Conservation (phyloP, 2,113 vertebrate species). For the Diadophis punctatus region DNA sequence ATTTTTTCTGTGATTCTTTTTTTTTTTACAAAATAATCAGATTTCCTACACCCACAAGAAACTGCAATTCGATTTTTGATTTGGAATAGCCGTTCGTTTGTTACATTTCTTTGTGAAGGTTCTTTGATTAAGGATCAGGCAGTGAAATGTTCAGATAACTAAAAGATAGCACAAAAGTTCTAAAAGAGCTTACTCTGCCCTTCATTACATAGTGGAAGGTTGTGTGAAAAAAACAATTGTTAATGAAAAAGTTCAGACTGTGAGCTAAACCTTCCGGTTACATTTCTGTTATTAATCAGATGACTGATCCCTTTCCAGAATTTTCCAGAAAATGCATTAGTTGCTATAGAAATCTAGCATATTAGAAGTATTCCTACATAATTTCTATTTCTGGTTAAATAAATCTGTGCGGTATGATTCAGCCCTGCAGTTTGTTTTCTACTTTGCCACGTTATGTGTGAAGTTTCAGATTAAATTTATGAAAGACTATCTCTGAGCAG, state of each 20-base stretch:
- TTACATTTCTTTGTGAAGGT: neutral
- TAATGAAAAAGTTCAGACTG: neutral
- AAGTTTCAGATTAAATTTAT: neutral
- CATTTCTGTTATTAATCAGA: constrained; percentile 1
- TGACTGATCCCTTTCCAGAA: neutral
- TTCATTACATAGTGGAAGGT: neutral
- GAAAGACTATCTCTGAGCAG: neutral
- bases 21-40: neutral
- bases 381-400: neutral
- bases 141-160: neutral
- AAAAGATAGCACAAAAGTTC: neutral
- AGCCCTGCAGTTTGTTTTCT: neutral
- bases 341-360: neutral
- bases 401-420: neutral
- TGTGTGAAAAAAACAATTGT: neutral
- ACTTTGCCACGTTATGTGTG: neutral
- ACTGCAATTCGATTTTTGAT: neutral
- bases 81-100: neutral
- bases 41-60: neutral
- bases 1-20: neutral
- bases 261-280: neutral
- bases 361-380: neutral
- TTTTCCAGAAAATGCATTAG: neutral
- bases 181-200: neutral
- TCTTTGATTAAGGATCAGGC: neutral